Evolutionary conservation across 2,888 invertebrate genomes (phyloP), one percentile per base, ranked within the genome.

Genomic region (Hypselothyrea guttata): DNA sequence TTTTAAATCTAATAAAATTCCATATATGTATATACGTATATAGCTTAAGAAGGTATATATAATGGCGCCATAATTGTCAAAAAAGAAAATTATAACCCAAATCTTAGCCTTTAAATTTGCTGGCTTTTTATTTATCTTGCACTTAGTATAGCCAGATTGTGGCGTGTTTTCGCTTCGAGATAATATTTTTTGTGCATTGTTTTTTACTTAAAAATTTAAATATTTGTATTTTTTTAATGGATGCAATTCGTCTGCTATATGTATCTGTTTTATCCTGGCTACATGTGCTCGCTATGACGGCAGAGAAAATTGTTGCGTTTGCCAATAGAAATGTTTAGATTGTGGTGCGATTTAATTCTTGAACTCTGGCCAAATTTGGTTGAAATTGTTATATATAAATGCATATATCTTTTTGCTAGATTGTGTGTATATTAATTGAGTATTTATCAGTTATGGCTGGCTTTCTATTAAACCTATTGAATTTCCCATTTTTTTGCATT

Each of bases 201-300:
- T 67, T 55, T 67, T 54, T 57, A 66, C 41, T 37, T 11, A 45
- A 34, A 37, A 55, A 11, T 40, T 42, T 16, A 15, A 34, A 51
- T 47, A 65, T 61, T 37, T 42, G 31, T 38, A 58, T 44, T 16
- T 7, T 61, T 46, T 28, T 51, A 48, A 51, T 63, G 13, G 44
- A 45, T 56, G 16, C 42, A 18, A 16, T 41, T 22, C 13, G 35
- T 33, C 45, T 52, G 13, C 16, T 18, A 38, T 41, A 40, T 47
- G 16, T 31, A 15, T 13, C 11, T 15, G 18, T 58, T 53, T 59
- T 61, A 68, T 56, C 33, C 64, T 22, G 42, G 34, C 44, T 61
- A 72, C 78, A 77, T 75, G 71, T 75, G 78, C 45, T 54, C 4
- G 41, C 72, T 35, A 46, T 82, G 83, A 78, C 77, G 83, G 22